These are phyloP conservation scores for Diloba caeruleocephala DNA, from an alignment of 2,888 invertebrate species.

Conservation along the genomic window DNA sequence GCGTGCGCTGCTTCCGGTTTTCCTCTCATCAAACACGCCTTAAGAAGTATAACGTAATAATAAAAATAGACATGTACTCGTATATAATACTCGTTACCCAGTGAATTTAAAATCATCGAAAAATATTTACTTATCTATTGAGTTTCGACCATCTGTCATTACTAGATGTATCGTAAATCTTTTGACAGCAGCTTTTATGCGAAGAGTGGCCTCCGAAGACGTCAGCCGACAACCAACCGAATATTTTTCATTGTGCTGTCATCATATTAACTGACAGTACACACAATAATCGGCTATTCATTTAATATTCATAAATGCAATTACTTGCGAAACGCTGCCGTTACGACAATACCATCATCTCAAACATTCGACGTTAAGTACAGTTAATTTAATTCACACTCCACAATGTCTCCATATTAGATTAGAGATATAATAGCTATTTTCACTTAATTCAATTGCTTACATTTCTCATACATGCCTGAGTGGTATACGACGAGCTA, in stretches of 20 bases:
- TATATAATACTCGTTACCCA: too few relatives aligned
- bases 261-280: conserved; percentile 84
- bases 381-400: conserved; percentile 77
- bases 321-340: conserved; percentile 77
- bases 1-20: too few relatives aligned
- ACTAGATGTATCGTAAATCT: conserved; percentile 58
- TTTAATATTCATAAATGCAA: conserved; percentile 82
- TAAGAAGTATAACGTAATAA: too few relatives aligned
- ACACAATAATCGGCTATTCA: conserved; percentile 85
- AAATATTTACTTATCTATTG: conserved; percentile 33
- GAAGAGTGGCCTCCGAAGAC: conserved; percentile 64
- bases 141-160: conserved; percentile 45
- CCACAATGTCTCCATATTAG: conserved; percentile 55
- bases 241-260: conserved; percentile 85
- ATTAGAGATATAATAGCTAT: conserved; percentile 58
- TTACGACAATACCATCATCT: conserved; percentile 72
- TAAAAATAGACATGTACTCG: too few relatives aligned
- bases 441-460: conserved; percentile 61
- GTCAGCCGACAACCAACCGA: conserved; percentile 78
- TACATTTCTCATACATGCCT: conserved; percentile 49
- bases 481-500: conserved; percentile 37
- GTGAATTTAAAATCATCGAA: conserved; percentile 5
- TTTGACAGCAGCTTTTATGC: conserved; percentile 70
- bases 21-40: too few relatives aligned
- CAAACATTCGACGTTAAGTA: conserved; percentile 65